Base-by-base conservation (phyloP, 2,797 vertebrate species). In the Xenentodon cancila region DNA sequence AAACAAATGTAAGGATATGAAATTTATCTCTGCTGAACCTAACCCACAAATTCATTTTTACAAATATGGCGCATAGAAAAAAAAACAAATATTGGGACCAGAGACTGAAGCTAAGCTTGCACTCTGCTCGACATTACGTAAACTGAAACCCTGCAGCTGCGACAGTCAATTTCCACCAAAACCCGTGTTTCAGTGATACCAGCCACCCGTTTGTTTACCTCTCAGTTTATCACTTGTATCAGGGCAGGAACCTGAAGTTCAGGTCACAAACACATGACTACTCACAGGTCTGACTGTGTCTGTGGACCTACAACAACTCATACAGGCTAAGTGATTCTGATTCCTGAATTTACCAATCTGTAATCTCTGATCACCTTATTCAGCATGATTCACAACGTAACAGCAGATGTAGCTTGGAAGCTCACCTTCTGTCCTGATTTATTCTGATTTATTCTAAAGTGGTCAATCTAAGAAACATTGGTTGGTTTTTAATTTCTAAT, bases 161-260 rank as follows among this genome's bases (percentile, higher is more conserved):
- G 27, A 22, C 20, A 13, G 58, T 65, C 62, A 17, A 53, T 57
- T 75, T 73, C 70, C 22, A 52, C 53, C 47, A 62, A 68, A 77
- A 74, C 66, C 34, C 15, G 53, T 47, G 55, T 48, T 50, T 57
- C 71, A 74, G 54, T 74, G 83, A 84, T 66, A 87, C 81, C 71
- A 79, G 77, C 68, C 64, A 32, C 43, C 19, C 2, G 59, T 64
- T 5, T 80, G 70, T 84, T 73, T 64, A 48, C 25, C 58, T 53
- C 40, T 52, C 30, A 1, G 55, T 58, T 22, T 53, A 42, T 61
- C 48, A 22, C 20, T 48, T 49, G 59, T 82, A 30, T 82, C 71
- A 50, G 67, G 52, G 8, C 56, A 42, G 64, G 60, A 25, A 65
- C 53, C 60, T 75, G 58, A 72, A 71, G 55, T 87, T 75, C 79